Conservation (phyloP, 2,113 vertebrate genomes). For the Oryzias melastigma region DNA sequence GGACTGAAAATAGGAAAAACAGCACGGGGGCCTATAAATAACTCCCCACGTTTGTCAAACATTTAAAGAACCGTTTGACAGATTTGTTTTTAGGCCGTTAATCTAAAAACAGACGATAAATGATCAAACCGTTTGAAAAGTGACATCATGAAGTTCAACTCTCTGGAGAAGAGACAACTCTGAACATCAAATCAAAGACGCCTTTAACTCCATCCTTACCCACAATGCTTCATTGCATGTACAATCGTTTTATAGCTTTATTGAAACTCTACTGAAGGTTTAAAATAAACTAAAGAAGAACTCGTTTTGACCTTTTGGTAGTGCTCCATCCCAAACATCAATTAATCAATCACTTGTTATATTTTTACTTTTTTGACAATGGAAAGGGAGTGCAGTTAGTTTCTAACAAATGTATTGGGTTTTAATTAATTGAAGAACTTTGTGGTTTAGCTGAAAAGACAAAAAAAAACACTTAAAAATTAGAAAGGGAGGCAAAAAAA, state of each 20-base stretch:
- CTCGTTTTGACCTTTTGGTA: background rate
- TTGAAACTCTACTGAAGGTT: background rate
- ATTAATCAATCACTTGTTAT: background rate
- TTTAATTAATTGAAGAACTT: too few relatives aligned
- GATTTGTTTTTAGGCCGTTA: conserved; percentile 65
- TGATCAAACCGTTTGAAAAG: conserved; percentile 46
- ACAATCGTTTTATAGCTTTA: conserved; percentile 21
- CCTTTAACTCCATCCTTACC: background rate
- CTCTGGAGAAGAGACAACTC: conserved; percentile 36
- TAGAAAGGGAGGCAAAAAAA: background rate
- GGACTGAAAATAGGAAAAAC: conserved; percentile 61
- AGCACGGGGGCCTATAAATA: conserved; percentile 60
- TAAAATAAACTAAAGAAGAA: conserved; percentile 1
- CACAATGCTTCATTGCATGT: conserved; percentile 4
- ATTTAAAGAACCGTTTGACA: conserved; percentile 53
- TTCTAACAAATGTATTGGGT: too few relatives aligned
- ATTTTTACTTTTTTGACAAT: too few relatives aligned
- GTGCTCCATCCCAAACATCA: background rate
- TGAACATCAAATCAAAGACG: conserved; percentile 23
- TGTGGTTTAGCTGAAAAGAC: too few relatives aligned
- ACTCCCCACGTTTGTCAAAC: conserved; percentile 37
- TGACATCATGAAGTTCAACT: conserved; percentile 33
- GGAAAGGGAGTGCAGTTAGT: too few relatives aligned
- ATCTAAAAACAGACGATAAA: conserved; percentile 70
- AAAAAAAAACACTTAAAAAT: too few relatives aligned